A percentile compares a stretch with the other conserved stretches of the same genome.
Conservation (phyloP, 2,797 vertebrate species). For the Coccyzus lansbergi region DNA sequence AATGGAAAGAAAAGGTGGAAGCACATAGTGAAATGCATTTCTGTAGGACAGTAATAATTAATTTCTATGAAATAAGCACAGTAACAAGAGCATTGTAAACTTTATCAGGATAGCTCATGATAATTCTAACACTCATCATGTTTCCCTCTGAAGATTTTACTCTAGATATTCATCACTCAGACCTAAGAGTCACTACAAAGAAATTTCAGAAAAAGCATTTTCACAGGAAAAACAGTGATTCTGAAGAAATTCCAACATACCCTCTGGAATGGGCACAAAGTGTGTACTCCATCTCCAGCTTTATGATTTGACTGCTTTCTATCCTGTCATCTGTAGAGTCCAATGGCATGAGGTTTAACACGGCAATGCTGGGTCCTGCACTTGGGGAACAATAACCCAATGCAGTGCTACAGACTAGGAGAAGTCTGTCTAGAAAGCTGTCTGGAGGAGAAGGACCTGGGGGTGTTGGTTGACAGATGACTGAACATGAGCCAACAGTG, state of each 20-base stretch:
- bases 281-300: background rate
- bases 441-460: too few relatives aligned
- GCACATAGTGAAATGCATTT: background rate
- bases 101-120: background rate
- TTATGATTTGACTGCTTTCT: conserved; percentile 21
- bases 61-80: background rate
- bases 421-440: too few relatives aligned
- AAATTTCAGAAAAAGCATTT: background rate
- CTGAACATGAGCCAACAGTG: too few relatives aligned
- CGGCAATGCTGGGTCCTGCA: too few relatives aligned
- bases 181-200: background rate
- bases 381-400: too few relatives aligned
- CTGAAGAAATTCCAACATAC: background rate
- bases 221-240: background rate
- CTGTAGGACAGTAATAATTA: background rate
- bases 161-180: background rate
- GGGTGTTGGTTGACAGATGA: too few relatives aligned
- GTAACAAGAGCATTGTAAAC: background rate
- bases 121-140: background rate
- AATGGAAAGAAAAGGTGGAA: background rate
- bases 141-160: background rate
- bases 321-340: conserved; percentile 13
- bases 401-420: too few relatives aligned
- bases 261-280: background rate
- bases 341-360: too few relatives aligned